Conservation (phyloP, 92 coral and sea anemone genomes). For the Epizoanthus illoricatus region DNA sequence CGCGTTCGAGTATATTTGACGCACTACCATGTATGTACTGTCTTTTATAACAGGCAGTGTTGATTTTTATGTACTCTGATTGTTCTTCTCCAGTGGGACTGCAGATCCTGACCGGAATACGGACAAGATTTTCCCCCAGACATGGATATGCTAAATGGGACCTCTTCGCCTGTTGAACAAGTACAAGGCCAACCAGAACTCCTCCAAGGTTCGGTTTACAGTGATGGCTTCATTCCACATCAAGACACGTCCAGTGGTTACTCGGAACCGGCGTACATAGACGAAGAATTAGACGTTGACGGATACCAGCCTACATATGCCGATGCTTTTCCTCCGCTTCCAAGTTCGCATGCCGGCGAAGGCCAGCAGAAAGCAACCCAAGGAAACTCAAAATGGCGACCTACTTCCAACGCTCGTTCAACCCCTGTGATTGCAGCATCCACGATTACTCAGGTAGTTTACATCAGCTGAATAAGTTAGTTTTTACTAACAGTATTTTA, state of each 20-base stretch:
- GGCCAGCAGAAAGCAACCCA: conserved; percentile 63
- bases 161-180: conserved; percentile 56
- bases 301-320: conserved; percentile 99
- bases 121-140: conserved; percentile 87
- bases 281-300: conserved; percentile 72
- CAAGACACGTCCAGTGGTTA: conserved; percentile 49
- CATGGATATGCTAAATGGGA: conserved; percentile 84
- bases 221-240: conserved; percentile 69
- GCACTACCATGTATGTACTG: no score
- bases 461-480: neutral
- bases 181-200: conserved; percentile 66
- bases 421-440: conserved; percentile 81
- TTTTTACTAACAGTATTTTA: neutral
- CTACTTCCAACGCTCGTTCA: conserved; percentile 39
- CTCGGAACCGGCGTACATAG: conserved; percentile 55
- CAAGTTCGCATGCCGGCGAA: conserved; percentile 78
- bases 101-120: conserved; percentile 99
- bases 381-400: conserved; percentile 74
- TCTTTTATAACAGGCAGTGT: conserved; percentile 1
- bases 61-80: conserved; percentile 27
- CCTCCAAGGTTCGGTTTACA: conserved; percentile 69
- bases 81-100: conserved; percentile 81
- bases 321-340: conserved; percentile 97
- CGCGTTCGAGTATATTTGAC: no score
- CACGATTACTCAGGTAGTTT: conserved; percentile 85